phyloP scores from a whole-genome alignment of 2,113 vertebrate genomes.

The Grammomys dolichurus region DNA sequence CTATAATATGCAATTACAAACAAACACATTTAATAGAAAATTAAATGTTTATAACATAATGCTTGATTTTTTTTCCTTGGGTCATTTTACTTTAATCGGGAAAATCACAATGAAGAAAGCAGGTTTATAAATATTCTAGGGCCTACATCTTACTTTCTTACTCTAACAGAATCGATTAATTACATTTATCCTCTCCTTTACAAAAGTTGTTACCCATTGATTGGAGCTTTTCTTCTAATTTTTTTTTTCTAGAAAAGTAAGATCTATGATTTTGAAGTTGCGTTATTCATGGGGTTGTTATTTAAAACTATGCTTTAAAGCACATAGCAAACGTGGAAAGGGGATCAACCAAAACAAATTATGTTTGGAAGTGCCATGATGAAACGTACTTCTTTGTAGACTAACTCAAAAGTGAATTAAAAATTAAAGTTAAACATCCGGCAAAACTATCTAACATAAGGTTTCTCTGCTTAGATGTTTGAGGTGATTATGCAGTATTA shows the following conservation, averaged over 20 bases:
- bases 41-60: neutral
- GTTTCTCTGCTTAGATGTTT: neutral
- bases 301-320: neutral
- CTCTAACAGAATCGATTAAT: neutral
- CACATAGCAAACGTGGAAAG: neutral
- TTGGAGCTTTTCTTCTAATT: neutral
- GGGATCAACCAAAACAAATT: neutral
- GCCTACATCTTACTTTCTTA: neutral
- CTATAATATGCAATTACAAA: neutral
- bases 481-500: neutral
- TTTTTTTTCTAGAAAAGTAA: neutral
- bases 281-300: neutral
- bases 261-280: neutral
- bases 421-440: neutral
- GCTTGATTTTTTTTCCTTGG: conserved; percentile 10
- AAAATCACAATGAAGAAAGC: neutral
- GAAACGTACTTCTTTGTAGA: neutral
- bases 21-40: conserved; percentile 48
- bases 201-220: neutral
- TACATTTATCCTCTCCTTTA: neutral
- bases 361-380: neutral
- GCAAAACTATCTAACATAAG: neutral
- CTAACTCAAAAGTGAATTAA: neutral
- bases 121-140: neutral
- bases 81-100: neutral